Evolutionary conservation across 2,797 vertebrate genomes (phyloP), one percentile per base, ranked within the genome.

Genomic region (Poecilia gillii): DNA sequence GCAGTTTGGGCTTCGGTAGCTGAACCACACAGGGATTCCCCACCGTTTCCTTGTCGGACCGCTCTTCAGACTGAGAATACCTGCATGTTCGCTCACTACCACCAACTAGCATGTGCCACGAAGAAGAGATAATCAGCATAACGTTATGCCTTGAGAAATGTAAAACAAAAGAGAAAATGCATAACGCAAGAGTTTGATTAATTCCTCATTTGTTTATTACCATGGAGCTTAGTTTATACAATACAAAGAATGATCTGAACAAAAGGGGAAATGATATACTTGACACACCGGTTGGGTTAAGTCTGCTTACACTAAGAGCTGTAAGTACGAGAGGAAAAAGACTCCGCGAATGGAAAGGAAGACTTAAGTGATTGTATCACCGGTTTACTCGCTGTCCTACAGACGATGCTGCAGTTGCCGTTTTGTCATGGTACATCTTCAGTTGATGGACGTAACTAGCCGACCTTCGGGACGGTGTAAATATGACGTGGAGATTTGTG

Each of bases 291-390:
- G 81, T 76, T 57, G 88, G 90, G 93, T 90, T 90, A 90, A 73
- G 79, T 79, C 78, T 88, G 91, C 91, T 92, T 92, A 94, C 88
- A 88, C 83, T 83, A 77, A 85, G 74, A 84, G 92, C 91, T 94
- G 89, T 93, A 92, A 75, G 51, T 8, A 23, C 23, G 91, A 59
- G 89, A 81, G 89, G 92, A 91, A 87, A 16, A 87, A 93, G 90
- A 90, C 91, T 53, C 85, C 89, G 91, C 74, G 85, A 90, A 93
- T 92, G 90, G 82, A 72, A 83, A 96, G 96, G 97, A 97, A 97
- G 96, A 97, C 97, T 95, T 93, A 85, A 93, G 90, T 96, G 96
- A 97, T 92, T 91, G 89, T 83, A 87, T 91, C 84, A 76, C 88
- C 85, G 86, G 87, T 80, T 88, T 75, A 66, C 88, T 82, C 18